Evolutionary conservation across 2,888 invertebrate species (phyloP).

Genomic region (Crematogaster levior): DNA sequence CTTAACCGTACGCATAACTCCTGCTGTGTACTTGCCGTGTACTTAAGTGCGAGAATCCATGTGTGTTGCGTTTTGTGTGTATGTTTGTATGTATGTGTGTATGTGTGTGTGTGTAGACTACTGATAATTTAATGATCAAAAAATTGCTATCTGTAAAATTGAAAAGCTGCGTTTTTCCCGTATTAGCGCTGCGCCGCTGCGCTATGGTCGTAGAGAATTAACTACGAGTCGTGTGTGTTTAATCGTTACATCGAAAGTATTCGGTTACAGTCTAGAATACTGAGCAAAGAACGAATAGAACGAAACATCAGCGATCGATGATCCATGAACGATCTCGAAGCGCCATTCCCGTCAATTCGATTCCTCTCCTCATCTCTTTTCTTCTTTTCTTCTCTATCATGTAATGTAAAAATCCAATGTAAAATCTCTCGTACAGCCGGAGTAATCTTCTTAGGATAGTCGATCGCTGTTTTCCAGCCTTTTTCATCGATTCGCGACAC

Average conservation of each 20-base stretch:
- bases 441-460: slow-evolving; percentile 7
- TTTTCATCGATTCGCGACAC: slow-evolving; percentile 50
- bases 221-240: slow-evolving; percentile 58
- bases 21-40: slow-evolving; percentile 67
- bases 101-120: slow-evolving; percentile 53
- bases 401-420: slow-evolving; percentile 12
- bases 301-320: slow-evolving; percentile 63
- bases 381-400: background rate
- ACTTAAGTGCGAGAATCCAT: slow-evolving; percentile 71
- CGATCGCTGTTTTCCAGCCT: slow-evolving; percentile 52
- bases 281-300: slow-evolving; percentile 74
- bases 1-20: slow-evolving; percentile 50
- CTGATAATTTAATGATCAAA: slow-evolving; percentile 65
- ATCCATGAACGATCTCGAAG: slow-evolving; percentile 53
- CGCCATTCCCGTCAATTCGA: slow-evolving; percentile 15
- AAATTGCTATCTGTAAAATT: slow-evolving; percentile 60
- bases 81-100: background rate
- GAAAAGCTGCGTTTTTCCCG: slow-evolving; percentile 62
- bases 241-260: slow-evolving; percentile 67
- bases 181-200: slow-evolving; percentile 61
- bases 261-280: slow-evolving; percentile 73
- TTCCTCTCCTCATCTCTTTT: slow-evolving; percentile 1
- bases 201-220: slow-evolving; percentile 55
- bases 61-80: slow-evolving; percentile 58
- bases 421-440: background rate